A percentile compares a stretch with the other conserved stretches of the same genome.
Conservation (phyloP, 2,888 invertebrate species). For the Cephus pygmeus region DNA sequence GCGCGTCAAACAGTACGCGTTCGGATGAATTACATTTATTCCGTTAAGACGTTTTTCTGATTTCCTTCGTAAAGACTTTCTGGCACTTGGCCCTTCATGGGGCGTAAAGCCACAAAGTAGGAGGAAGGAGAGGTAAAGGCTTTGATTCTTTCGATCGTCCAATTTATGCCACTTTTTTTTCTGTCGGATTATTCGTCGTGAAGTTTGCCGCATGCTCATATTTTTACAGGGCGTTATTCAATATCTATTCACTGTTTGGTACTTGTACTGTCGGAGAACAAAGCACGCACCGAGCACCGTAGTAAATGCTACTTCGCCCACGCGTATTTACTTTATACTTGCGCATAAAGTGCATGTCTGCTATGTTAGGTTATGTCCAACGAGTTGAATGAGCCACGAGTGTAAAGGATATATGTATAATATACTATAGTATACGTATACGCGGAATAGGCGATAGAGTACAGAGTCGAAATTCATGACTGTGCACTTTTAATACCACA, state of each 20-base stretch:
- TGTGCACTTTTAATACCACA: neutral
- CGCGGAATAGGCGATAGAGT: neutral
- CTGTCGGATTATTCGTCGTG: neutral
- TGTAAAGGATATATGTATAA: neutral
- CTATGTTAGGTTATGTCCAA: slow-evolving; percentile 19
- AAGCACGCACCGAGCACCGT: neutral
- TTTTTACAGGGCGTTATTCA: neutral
- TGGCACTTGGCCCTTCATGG: too few species aligned
- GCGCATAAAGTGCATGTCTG: slow-evolving; percentile 15
- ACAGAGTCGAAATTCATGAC: neutral
- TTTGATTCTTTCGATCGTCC: neutral
- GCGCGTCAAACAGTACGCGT: too few species aligned
- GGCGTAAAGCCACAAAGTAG: too few species aligned
- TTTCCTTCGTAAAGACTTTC: neutral
- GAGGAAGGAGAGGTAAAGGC: neutral
- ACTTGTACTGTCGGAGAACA: neutral
- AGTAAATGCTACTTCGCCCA: slow-evolving; percentile 28
- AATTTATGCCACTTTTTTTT: neutral
- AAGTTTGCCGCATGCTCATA: neutral
- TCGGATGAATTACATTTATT: too few species aligned
- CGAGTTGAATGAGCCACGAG: neutral
- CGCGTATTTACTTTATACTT: slow-evolving; percentile 25
- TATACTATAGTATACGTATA: neutral
- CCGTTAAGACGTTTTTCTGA: neutral
- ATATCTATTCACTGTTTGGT: neutral